Percentiles rank a stretch among this genome's conserved stretches.
Conservation (phyloP, 2,888 invertebrate genomes). For the Calameuta idolon region DNA sequence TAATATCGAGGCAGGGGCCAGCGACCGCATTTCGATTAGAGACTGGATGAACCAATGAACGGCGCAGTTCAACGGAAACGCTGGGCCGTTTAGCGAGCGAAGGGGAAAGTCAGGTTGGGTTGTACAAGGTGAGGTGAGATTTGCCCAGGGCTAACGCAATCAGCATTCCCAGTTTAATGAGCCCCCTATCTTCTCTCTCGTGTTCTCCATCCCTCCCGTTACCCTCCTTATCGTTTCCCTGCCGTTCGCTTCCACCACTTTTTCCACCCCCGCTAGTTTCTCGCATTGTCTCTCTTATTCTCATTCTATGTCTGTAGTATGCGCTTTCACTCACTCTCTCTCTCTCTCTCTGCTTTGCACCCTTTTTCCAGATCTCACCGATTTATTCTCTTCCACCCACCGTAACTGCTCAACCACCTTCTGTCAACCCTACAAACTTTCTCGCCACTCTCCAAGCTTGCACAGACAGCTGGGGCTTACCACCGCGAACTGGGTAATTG, state of each 20-base stretch:
- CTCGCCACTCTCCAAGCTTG: too few species aligned
- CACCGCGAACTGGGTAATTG: constrained; percentile 19
- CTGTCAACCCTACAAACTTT: too few species aligned
- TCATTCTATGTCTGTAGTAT: constrained; percentile 12
- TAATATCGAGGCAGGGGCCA: constrained; percentile 8
- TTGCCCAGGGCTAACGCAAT: constrained; percentile 58
- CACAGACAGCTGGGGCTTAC: neutral
- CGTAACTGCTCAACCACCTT: neutral
- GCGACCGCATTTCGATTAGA: constrained; percentile 6
- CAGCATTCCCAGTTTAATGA: constrained; percentile 64
- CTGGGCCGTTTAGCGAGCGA: constrained; percentile 50
- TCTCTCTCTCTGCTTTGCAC: neutral
- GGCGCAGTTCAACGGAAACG: constrained; percentile 36
- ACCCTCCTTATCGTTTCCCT: neutral
- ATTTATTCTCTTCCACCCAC: neutral
- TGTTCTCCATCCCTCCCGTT: constrained; percentile 18
- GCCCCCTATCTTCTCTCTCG: constrained; percentile 48
- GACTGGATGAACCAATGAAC: constrained; percentile 21
- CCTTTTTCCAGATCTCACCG: constrained; percentile 7
- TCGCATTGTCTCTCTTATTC: constrained; percentile 14
- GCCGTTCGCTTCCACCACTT: neutral
- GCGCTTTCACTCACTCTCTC: constrained; percentile 17
- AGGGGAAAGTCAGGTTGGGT: constrained; percentile 27
- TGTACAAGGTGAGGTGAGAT: constrained; percentile 34
- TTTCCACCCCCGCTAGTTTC: neutral